Percentiles rank a stretch among this genome's conserved stretches.
Conservation (phyloP, 1,140 invertebrate species). For the Oncopodura yosiiana region DNA sequence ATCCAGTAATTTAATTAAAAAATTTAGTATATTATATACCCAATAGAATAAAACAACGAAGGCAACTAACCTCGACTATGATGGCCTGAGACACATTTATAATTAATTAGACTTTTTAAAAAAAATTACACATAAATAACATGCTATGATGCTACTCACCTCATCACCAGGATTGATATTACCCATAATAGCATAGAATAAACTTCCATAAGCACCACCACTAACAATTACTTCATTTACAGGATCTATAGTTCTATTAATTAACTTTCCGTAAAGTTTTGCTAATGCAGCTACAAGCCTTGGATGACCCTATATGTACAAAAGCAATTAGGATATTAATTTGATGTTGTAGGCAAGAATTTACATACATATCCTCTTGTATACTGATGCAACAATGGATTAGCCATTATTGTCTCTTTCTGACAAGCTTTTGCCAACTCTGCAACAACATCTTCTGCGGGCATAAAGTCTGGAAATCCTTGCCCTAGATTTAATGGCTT, state of each 20-base stretch:
- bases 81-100: no score
- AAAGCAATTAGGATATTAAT: not conserved
- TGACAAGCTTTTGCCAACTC: conserved; percentile 28
- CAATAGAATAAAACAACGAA: no score
- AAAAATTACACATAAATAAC: no score
- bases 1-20: conserved; percentile 90
- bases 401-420: conserved; percentile 12
- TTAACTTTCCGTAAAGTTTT: conserved; percentile 72
- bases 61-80: no score
- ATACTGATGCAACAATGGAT: conserved; percentile 32
- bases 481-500: conserved; percentile 93
- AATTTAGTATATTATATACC: no score
- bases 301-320: conserved; percentile 71
- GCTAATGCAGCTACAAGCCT: conserved; percentile 75
- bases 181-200: conserved; percentile 28
- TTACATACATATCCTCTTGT: conserved; percentile 62
- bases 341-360: conserved; percentile 1
- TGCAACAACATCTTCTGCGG: conserved; percentile 27
- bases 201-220: conserved; percentile 73
- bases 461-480: conserved; percentile 65
- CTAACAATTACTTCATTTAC: conserved; percentile 78
- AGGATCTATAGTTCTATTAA: conserved; percentile 64
- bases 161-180: conserved; percentile 29
- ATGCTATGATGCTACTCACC: conserved; percentile 4
- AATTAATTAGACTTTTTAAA: no score